Percentiles rank a stretch among this genome's conserved stretches.
These are phyloP conservation scores for Drosophila parvula DNA, from an alignment of 1,140 invertebrate species.

Conservation along the genomic window DNA sequence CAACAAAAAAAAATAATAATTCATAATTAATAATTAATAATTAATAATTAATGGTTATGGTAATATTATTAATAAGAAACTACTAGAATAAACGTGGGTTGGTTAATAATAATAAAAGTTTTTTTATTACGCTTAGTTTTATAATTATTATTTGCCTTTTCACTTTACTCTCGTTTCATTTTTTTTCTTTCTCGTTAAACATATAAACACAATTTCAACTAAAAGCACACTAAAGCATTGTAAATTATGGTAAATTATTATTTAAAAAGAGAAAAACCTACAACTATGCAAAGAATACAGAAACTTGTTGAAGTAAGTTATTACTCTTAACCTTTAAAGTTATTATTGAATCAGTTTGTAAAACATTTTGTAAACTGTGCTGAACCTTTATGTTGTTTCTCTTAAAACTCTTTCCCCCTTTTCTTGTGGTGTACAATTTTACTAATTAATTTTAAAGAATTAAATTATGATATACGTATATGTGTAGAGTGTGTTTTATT, in stretches of 20 bases:
- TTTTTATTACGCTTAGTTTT: slow-evolving; percentile 43
- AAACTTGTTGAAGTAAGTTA: slow-evolving; percentile 16
- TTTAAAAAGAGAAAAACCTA: slow-evolving; percentile 43
- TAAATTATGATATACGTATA: slow-evolving; percentile 64
- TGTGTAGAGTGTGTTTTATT: slow-evolving; percentile 30
- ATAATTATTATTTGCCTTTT: slow-evolving; percentile 73
- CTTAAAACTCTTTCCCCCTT: slow-evolving; percentile 17
- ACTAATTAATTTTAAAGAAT: slow-evolving; percentile 75
- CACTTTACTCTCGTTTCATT: slow-evolving; percentile 56
- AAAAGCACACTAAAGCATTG: slow-evolving; percentile 64
- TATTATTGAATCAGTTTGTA: slow-evolving; percentile 19
- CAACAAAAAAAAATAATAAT: slow-evolving; percentile 47
- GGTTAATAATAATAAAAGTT: slow-evolving; percentile 47
- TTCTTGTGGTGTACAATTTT: slow-evolving; percentile 60
- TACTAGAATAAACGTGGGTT: slow-evolving; percentile 57
- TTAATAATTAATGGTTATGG: slow-evolving; percentile 28
- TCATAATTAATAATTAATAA: slow-evolving; percentile 31
- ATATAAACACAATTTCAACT: slow-evolving; percentile 69
- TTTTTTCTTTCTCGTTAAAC: slow-evolving; percentile 33
- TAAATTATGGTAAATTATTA: slow-evolving; percentile 64
- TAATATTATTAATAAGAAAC: slow-evolving; percentile 47
- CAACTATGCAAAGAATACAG: slow-evolving; percentile 44
- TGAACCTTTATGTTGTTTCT: slow-evolving; percentile 14
- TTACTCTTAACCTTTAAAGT: slow-evolving; percentile 12
- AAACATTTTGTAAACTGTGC: slow-evolving; percentile 32